These are phyloP conservation scores for Colletes gigas DNA, from an alignment of 1,140 invertebrate genomes.

Conservation along the genomic window DNA sequence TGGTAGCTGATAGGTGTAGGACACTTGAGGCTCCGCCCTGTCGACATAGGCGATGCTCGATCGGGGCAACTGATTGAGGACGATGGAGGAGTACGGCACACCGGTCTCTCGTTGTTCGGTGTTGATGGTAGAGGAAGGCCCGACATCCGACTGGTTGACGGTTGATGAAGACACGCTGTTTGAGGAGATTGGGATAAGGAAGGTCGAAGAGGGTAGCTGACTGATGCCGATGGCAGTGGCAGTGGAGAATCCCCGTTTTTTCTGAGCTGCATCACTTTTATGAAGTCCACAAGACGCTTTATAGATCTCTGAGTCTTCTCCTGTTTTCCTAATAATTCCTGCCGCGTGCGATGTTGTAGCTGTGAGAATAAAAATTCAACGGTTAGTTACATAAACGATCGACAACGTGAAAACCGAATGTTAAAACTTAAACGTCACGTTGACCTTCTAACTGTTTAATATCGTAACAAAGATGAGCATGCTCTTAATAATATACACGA, in stretches of 20 bases:
- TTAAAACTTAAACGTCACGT: slow-evolving; percentile 4
- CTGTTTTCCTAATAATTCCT: slow-evolving; percentile 76
- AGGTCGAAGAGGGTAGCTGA: slow-evolving; percentile 75
- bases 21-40: slow-evolving; percentile 49
- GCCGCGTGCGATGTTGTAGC: slow-evolving; percentile 76
- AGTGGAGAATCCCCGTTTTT: slow-evolving; percentile 61
- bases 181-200: slow-evolving; percentile 76
- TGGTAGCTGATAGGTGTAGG: slow-evolving; percentile 60
- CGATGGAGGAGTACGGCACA: slow-evolving; percentile 57
- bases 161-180: slow-evolving; percentile 51
- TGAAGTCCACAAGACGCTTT: slow-evolving; percentile 78
- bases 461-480: slow-evolving; percentile 53
- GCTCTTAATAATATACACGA: slow-evolving; percentile 51
- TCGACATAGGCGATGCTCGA: slow-evolving; percentile 62
- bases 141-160: slow-evolving; percentile 46
- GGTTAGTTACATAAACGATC: neutral
- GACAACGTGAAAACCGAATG: neutral
- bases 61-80: slow-evolving; percentile 63
- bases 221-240: slow-evolving; percentile 68
- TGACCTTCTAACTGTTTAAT: slow-evolving; percentile 22
- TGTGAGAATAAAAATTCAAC: slow-evolving; percentile 52
- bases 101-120: slow-evolving; percentile 55
- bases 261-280: slow-evolving; percentile 75
- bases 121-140: slow-evolving; percentile 37
- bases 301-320: slow-evolving; percentile 79